Percentiles rank a stretch among this genome's conserved stretches.
phyloP scores from a whole-genome alignment of 2,888 invertebrate species.

The Himalopsyche japonica region DNA sequence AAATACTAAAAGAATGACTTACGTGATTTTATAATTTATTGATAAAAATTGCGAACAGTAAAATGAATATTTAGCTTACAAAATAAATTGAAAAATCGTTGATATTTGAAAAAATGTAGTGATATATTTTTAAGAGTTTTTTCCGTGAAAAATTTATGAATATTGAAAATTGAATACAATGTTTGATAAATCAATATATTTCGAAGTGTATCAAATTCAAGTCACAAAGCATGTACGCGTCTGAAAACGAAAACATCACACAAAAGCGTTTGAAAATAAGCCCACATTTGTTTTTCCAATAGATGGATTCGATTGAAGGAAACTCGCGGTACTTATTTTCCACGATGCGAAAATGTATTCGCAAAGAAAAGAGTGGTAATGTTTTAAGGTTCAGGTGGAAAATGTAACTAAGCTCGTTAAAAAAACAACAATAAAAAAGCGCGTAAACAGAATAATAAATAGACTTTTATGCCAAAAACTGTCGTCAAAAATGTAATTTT shows the following conservation, averaged over 20 bases:
- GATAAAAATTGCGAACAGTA: too few relatives aligned
- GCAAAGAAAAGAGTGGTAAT: neutral
- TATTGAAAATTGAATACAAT: too few relatives aligned
- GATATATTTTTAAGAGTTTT: too few relatives aligned
- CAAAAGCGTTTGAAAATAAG: neutral
- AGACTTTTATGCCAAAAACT: neutral
- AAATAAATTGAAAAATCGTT: too few relatives aligned
- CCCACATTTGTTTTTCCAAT: neutral
- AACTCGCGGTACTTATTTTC: neutral
- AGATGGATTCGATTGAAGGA: neutral
- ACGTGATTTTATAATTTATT: too few relatives aligned
- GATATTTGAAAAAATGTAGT: too few relatives aligned
- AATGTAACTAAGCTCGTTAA: constrained; percentile 12
- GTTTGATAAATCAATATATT: neutral
- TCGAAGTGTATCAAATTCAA: neutral
- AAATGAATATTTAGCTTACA: too few relatives aligned
- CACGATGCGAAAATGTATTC: neutral
- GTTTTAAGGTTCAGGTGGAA: constrained; percentile 15
- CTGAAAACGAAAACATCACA: neutral
- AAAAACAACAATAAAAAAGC: constrained; percentile 12
- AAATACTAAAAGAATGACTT: too few relatives aligned
- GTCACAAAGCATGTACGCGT: neutral
- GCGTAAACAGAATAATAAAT: constrained; percentile 28
- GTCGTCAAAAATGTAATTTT: constrained; percentile 15
- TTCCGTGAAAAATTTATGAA: too few relatives aligned